These are phyloP conservation scores for Musca vetustissima DNA, from an alignment of 1,140 invertebrate species.

Conservation along the genomic window DNA sequence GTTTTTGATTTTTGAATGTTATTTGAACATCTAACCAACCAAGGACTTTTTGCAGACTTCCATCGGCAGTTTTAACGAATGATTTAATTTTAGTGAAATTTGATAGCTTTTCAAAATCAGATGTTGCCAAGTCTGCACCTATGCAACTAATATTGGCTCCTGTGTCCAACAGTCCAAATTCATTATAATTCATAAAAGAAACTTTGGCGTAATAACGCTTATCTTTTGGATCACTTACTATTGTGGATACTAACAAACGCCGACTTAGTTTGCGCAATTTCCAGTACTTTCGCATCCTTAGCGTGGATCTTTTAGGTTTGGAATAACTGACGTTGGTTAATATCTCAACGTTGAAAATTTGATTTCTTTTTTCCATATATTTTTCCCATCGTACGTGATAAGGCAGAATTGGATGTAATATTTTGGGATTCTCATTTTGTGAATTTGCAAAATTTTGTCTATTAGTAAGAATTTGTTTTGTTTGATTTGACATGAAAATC, in stretches of 20 bases:
- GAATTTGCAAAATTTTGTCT: too few species aligned
- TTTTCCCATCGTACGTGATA: too few species aligned
- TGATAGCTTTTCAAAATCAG: not conserved
- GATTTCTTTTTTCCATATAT: too few species aligned
- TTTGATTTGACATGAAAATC: too few species aligned
- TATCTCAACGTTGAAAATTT: too few species aligned
- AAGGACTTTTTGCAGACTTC: not conserved
- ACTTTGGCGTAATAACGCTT: not conserved
- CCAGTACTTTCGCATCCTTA: too few species aligned
- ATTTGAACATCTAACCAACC: not conserved
- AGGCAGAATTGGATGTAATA: too few species aligned
- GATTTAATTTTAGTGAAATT: not conserved
- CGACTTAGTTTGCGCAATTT: not conserved
- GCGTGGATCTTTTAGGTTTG: too few species aligned
- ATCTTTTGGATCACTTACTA: not conserved
- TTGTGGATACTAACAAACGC: not conserved
- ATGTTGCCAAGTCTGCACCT: not conserved
- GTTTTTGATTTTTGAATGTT: not conserved
- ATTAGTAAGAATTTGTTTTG: too few species aligned
- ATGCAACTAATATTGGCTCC: not conserved
- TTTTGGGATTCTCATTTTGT: too few species aligned
- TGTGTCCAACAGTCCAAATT: not conserved
- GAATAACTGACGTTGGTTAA: too few species aligned
- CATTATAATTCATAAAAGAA: not conserved
- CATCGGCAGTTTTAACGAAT: not conserved